phyloP scores from a whole-genome alignment of 2,797 vertebrate species.

The Columba guinea region DNA sequence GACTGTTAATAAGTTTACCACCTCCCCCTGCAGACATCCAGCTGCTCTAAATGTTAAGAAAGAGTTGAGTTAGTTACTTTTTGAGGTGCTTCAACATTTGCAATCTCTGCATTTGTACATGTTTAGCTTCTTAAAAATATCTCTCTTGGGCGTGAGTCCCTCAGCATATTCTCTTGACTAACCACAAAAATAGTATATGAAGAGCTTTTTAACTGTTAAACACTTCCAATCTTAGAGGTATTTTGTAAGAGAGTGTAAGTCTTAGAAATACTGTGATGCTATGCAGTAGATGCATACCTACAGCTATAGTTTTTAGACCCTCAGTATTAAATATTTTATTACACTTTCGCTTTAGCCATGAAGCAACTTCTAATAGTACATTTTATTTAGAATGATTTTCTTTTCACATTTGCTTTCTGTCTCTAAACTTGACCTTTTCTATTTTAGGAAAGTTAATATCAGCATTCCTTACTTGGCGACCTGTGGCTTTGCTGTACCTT shows the following conservation, averaged over 20 bases:
- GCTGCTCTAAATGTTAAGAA: neutral
- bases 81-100: neutral
- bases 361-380: neutral
- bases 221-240: neutral
- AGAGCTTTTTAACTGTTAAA: neutral
- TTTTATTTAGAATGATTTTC: neutral
- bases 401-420: neutral
- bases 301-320: neutral
- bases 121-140: neutral
- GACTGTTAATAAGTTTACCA: neutral
- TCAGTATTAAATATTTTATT: neutral
- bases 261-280: neutral
- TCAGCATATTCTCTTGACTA: neutral
- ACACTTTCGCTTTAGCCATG: neutral
- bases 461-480: neutral
- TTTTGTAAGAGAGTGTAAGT: neutral
- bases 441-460: neutral
- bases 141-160: neutral
- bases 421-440: neutral
- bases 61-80: neutral
- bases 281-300: neutral
- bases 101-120: neutral
- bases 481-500: neutral
- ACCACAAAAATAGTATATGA: neutral
- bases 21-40: neutral